These are phyloP conservation scores for Seriola aureovittata DNA, from an alignment of 2,113 vertebrate genomes.

Conservation along the genomic window DNA sequence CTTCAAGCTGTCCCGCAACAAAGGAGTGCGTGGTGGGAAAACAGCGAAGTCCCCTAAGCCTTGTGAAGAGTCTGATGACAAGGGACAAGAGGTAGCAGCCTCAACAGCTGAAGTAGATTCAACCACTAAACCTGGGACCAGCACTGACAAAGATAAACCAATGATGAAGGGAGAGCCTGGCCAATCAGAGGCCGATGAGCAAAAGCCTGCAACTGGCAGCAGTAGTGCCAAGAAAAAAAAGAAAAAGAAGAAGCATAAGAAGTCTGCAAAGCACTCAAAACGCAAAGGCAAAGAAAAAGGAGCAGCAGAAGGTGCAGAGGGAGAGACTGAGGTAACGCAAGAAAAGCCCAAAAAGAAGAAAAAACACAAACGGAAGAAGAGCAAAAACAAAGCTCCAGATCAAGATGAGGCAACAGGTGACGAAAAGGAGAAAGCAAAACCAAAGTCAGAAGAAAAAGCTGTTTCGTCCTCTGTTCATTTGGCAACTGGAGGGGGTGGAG, in stretches of 20 bases:
- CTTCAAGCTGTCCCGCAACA: conserved; percentile 96
- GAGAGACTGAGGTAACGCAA: conserved; percentile 79
- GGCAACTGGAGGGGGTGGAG: conserved; percentile 39
- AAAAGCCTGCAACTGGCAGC: conserved; percentile 74
- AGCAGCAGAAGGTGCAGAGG: conserved; percentile 82
- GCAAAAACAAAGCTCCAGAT: conserved; percentile 79
- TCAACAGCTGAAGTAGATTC: conserved; percentile 72
- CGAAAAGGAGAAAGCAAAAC: conserved; percentile 76
- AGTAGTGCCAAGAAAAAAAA: conserved; percentile 86
- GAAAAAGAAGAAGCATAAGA: conserved; percentile 99
- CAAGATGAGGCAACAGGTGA: conserved; percentile 67
- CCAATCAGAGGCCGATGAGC: conserved; percentile 63
- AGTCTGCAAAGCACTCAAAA: conserved; percentile 91
- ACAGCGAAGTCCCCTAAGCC: conserved; percentile 75
- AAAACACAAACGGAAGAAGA: conserved; percentile 93
- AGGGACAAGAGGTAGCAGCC: conserved; percentile 69
- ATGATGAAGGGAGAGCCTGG: conserved; percentile 53
- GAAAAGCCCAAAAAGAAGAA: conserved; percentile 94
- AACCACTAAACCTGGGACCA: conserved; percentile 47
- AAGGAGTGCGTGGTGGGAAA: conserved; percentile 83
- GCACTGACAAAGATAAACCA: conserved; percentile 68
- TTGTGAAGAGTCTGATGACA: conserved; percentile 60
- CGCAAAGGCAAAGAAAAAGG: conserved; percentile 89
- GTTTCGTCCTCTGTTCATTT: conserved; percentile 49
- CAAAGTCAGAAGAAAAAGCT: conserved; percentile 78